These are phyloP conservation scores for Alligator sinensis DNA, from an alignment of 2,113 vertebrate species.

Conservation along the genomic window DNA sequence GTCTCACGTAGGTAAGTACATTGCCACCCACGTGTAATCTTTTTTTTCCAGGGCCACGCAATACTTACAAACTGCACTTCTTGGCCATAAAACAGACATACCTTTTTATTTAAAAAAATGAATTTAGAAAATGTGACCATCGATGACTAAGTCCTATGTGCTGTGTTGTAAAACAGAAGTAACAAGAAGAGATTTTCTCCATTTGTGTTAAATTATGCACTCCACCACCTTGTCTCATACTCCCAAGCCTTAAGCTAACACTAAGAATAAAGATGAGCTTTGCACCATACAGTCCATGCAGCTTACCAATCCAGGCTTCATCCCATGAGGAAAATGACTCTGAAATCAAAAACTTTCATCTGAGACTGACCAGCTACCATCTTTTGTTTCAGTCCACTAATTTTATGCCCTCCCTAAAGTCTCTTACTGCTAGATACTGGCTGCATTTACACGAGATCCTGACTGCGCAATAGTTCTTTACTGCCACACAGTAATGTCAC, in stretches of 20 bases:
- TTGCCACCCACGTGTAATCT: not conserved
- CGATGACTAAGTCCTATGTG: too few species aligned
- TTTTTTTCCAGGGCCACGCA: not conserved
- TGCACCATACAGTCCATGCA: not conserved
- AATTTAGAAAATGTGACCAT: not conserved
- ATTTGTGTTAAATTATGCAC: not conserved
- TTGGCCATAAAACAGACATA: too few species aligned
- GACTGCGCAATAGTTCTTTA: too few species aligned
- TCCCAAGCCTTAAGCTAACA: not conserved
- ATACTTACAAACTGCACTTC: too few species aligned
- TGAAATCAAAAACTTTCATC: not conserved
- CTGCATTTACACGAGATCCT: too few species aligned
- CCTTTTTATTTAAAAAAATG: not conserved
- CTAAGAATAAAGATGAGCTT: not conserved
- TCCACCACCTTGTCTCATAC: not conserved
- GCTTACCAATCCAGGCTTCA: not conserved
- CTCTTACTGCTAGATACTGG: too few species aligned
- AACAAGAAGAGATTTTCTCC: not conserved
- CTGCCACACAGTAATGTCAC: too few species aligned
- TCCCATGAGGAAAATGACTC: not conserved
- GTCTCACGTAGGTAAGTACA: not conserved
- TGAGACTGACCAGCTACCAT: not conserved
- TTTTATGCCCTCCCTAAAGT: too few species aligned
- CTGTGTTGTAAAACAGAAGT: too few species aligned
- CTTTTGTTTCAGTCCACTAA: too few species aligned